Percentiles rank a stretch among this genome's conserved stretches.
Evolutionary conservation across 2,113 vertebrate genomes (phyloP).

Genomic region (Calidris pygmaea): DNA sequence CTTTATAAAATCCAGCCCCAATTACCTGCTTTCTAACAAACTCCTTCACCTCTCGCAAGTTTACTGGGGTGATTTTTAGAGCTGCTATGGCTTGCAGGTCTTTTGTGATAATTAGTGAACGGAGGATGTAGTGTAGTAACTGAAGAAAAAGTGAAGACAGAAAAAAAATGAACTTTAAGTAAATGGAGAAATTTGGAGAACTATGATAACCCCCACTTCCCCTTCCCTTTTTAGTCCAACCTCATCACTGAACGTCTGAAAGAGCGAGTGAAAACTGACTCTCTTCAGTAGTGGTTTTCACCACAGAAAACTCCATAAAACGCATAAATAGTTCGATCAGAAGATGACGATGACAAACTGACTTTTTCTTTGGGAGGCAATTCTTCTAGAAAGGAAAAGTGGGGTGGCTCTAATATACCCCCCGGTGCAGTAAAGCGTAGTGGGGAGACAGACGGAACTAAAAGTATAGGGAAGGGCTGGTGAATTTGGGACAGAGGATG

Average conservation of each 20-base stretch:
- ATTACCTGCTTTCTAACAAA: background rate
- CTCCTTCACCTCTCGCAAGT: background rate
- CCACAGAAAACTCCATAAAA: too few relatives aligned
- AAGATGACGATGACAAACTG: background rate
- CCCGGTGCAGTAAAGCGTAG: background rate
- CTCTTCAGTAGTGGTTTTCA: too few relatives aligned
- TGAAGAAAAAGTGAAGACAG: background rate
- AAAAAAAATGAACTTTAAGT: background rate
- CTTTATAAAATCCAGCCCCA: background rate
- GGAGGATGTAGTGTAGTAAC: background rate
- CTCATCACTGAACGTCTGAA: background rate
- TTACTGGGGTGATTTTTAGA: background rate
- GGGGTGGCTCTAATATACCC: too few relatives aligned
- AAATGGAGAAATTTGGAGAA: background rate
- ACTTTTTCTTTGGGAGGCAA: background rate
- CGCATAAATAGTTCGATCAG: background rate
- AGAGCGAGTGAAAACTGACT: background rate
- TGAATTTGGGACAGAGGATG: background rate
- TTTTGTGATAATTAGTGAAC: background rate
- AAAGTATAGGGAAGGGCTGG: background rate
- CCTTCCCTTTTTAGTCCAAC: background rate
- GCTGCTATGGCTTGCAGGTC: background rate
- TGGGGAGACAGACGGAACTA: background rate
- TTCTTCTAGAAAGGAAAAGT: background rate
- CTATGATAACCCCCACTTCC: background rate